phyloP scores from a whole-genome alignment of 2,113 vertebrate genomes.

The Pogona vitticeps region DNA sequence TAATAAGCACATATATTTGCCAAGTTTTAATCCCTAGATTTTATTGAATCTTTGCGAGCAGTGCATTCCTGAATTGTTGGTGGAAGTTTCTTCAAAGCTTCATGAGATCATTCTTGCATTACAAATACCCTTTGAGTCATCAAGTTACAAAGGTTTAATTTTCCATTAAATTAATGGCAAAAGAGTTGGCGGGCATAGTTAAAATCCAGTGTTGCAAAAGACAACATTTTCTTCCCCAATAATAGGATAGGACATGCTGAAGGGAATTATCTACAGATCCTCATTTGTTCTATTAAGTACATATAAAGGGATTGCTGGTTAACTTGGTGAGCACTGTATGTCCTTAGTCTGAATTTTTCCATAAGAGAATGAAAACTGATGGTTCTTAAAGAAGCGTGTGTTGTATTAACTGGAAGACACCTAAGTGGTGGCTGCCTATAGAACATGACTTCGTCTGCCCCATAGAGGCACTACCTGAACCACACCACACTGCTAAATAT shows the following conservation, averaged over 20 bases:
- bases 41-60: background rate
- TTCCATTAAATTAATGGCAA: constrained; percentile 6
- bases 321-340: background rate
- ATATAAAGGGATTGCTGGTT: background rate
- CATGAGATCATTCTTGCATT: constrained; percentile 17
- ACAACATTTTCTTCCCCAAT: background rate
- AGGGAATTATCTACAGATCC: constrained; percentile 45
- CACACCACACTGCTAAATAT: too few species aligned
- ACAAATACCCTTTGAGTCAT: background rate
- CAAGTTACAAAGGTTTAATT: background rate
- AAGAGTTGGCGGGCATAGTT: background rate
- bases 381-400: too few species aligned
- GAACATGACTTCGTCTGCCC: too few species aligned
- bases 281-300: constrained; percentile 28
- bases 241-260: constrained; percentile 21
- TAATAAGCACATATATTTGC: background rate
- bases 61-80: background rate
- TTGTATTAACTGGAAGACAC: too few species aligned
- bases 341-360: background rate
- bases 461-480: too few species aligned
- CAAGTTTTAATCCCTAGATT: constrained; percentile 11
- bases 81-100: constrained; percentile 8
- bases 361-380: background rate
- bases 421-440: too few species aligned
- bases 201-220: background rate